Evolutionary conservation across 2,888 invertebrate genomes (phyloP).

Genomic region (Muscina levida): DNA sequence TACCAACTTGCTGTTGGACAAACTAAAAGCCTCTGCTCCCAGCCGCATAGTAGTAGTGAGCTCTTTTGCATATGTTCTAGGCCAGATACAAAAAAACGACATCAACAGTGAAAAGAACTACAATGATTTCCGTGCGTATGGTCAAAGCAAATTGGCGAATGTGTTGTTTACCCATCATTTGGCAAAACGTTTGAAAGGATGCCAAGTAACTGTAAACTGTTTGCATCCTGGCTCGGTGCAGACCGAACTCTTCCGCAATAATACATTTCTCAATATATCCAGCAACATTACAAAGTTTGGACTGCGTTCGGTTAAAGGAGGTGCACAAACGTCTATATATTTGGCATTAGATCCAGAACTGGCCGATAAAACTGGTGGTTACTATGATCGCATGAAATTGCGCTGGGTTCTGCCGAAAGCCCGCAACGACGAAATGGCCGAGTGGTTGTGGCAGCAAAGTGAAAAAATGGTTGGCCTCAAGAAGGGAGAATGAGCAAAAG

Average conservation of each 20-base stretch:
- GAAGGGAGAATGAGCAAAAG: background rate
- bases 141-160: conserved; percentile 90
- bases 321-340: conserved; percentile 55
- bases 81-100: conserved; percentile 85
- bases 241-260: conserved; percentile 49
- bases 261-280: conserved; percentile 8
- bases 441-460: conserved; percentile 60
- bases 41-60: conserved; percentile 90
- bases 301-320: conserved; percentile 44
- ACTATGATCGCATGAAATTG: conserved; percentile 55
- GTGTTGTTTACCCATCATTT: conserved; percentile 84
- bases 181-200: conserved; percentile 14
- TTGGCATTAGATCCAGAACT: conserved; percentile 57
- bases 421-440: conserved; percentile 55
- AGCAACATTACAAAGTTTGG: conserved; percentile 1
- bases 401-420: conserved; percentile 35
- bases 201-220: conserved; percentile 53
- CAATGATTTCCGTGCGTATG: conserved; percentile 84
- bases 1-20: conserved; percentile 82
- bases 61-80: conserved; percentile 85
- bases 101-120: conserved; percentile 87
- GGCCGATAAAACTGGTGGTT: conserved; percentile 38
- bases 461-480: conserved; percentile 56
- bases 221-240: conserved; percentile 54
- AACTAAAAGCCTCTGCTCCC: conserved; percentile 83